phyloP scores from a whole-genome alignment of 1,140 invertebrate species.

The Rhopalosiphum padi region DNA sequence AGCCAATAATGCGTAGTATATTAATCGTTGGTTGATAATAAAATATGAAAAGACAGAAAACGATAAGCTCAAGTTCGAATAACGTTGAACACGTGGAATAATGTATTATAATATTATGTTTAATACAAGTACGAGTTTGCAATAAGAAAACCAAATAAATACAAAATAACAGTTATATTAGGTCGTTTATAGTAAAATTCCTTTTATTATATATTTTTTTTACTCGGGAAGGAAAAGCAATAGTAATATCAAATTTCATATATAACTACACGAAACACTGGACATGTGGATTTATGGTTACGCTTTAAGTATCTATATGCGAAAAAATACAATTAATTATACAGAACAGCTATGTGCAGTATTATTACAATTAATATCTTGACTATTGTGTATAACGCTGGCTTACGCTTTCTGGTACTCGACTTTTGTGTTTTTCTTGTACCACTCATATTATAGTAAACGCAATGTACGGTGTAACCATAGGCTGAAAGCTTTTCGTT shows the following conservation, averaged over 20 bases:
- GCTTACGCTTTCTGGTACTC: neutral
- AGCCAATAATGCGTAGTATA: neutral
- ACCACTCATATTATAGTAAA: neutral
- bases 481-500: neutral
- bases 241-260: neutral
- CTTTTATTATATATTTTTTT: neutral
- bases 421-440: slow-evolving; percentile 4
- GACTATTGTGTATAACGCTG: neutral
- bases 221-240: neutral
- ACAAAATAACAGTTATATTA: neutral
- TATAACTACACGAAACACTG: neutral
- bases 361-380: slow-evolving; percentile 9
- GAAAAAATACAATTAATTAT: slow-evolving; percentile 5
- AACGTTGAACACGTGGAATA: neutral
- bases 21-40: too few relatives aligned
- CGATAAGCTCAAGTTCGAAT: neutral
- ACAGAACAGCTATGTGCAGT: neutral
- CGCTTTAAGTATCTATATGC: neutral
- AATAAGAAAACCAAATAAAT: neutral
- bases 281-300: neutral
- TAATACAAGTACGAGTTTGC: neutral
- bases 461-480: neutral
- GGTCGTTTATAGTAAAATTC: neutral
- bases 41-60: neutral
- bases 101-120: neutral